Conservation (phyloP, 2,797 vertebrate genomes). For the Tapera naevia region DNA sequence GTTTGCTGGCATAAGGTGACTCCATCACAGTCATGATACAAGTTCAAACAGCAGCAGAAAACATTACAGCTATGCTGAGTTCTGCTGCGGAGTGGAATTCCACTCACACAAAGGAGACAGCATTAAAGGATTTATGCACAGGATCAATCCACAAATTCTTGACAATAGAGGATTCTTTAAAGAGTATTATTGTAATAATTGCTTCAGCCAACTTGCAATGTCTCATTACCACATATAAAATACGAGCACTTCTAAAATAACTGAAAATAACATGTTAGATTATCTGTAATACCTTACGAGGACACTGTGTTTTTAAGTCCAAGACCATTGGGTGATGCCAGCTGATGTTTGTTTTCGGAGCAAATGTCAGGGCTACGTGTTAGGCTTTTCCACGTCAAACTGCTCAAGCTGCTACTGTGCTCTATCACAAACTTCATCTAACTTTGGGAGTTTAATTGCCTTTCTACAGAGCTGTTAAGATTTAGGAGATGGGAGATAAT, state of each 20-base stretch:
- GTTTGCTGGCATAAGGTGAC: background rate
- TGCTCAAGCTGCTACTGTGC: conserved; percentile 16
- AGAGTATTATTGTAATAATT: background rate
- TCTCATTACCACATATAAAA: background rate
- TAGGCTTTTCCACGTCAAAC: background rate
- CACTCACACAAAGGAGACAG: background rate
- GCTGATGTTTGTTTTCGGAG: background rate
- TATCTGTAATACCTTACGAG: background rate
- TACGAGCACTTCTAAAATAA: background rate
- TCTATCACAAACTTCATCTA: conserved; percentile 11
- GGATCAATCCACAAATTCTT: conserved; percentile 1
- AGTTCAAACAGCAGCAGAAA: conserved; percentile 30
- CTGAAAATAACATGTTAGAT: background rate
- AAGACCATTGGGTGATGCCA: background rate
- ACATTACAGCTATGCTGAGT: background rate
- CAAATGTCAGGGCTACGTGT: background rate
- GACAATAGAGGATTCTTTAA: background rate
- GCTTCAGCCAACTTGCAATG: background rate
- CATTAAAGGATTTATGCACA: background rate
- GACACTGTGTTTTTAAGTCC: background rate
- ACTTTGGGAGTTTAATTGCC: conserved; percentile 46
- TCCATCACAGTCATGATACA: background rate
- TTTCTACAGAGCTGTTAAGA: conserved; percentile 49
- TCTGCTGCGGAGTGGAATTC: background rate
- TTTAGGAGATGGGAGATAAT: conserved; percentile 55